Conservation (phyloP, 2,113 vertebrate genomes). For the Eira barbara region DNA sequence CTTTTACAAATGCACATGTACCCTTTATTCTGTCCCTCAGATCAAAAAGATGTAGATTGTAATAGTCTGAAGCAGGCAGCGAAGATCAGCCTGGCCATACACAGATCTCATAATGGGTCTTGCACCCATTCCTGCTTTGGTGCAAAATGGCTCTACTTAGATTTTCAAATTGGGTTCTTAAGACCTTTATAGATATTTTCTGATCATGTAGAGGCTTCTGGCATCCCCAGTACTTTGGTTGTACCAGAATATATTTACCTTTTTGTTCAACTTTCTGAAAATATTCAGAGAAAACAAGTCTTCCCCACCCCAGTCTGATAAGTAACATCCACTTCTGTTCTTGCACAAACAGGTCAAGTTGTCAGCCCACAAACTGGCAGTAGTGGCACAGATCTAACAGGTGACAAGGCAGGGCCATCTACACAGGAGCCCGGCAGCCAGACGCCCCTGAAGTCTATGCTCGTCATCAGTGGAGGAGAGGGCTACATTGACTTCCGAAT, state of each 20-base stretch:
- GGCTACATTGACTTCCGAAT: slow-evolving; percentile 99
- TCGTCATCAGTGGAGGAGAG: slow-evolving; percentile 98
- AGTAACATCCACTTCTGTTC: slow-evolving; percentile 18
- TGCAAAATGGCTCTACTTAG: slow-evolving; percentile 1
- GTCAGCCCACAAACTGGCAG: slow-evolving; percentile 81
- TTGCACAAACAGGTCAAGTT: slow-evolving; percentile 87
- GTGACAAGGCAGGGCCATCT: slow-evolving; percentile 81
- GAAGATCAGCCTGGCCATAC: neutral
- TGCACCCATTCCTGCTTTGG: neutral
- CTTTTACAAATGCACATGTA: neutral
- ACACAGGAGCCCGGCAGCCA: slow-evolving; percentile 84
- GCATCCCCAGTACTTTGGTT: neutral
- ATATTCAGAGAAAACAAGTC: neutral
- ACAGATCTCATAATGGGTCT: neutral
- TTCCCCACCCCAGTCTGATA: neutral
- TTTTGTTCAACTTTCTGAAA: slow-evolving; percentile 19
- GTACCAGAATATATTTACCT: neutral
- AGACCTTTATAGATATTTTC: neutral
- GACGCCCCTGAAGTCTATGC: slow-evolving; percentile 86
- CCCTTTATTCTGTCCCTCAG: neutral
- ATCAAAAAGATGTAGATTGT: neutral
- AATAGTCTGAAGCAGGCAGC: neutral
- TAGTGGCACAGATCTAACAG: slow-evolving; percentile 79
- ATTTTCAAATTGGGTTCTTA: neutral
- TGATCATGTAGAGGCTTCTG: neutral